Evolutionary conservation across 2,113 vertebrate species (phyloP).

Genomic region (Myiopsitta monachus): DNA sequence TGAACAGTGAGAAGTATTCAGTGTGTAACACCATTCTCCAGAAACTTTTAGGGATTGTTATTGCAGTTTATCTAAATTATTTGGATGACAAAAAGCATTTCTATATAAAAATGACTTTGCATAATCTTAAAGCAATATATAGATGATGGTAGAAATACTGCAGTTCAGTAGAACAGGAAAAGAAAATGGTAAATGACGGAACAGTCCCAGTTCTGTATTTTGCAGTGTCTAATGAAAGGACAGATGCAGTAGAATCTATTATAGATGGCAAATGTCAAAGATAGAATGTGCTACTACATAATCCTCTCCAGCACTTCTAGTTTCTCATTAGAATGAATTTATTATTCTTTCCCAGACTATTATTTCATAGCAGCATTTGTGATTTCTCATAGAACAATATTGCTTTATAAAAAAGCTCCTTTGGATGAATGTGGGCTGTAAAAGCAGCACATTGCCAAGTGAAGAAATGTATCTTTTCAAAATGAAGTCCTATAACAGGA

Average conservation of each 20-base stretch:
- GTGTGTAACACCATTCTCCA: not conserved
- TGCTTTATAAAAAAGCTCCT: not conserved
- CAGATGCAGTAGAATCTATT: not conserved
- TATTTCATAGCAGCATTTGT: not conserved
- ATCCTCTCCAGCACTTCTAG: not conserved
- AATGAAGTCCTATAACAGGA: not conserved
- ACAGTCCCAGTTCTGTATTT: not conserved
- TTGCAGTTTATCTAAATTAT: not conserved
- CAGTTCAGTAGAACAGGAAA: not conserved
- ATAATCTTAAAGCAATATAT: not conserved
- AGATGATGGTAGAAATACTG: not conserved
- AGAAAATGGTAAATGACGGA: not conserved
- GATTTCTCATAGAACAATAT: not conserved
- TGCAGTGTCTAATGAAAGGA: not conserved
- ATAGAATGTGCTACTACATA: not conserved
- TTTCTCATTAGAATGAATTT: not conserved
- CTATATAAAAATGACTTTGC: not conserved
- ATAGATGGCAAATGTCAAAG: not conserved
- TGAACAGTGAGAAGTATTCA: not conserved
- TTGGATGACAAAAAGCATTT: not conserved
- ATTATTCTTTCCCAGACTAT: not conserved
- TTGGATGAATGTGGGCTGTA: not conserved
- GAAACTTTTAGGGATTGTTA: not conserved
- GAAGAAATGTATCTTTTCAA: not conserved
- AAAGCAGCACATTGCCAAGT: not conserved